These are phyloP conservation scores for Saiga tatarica DNA, from an alignment of 2,113 vertebrate genomes.

Conservation along the genomic window DNA sequence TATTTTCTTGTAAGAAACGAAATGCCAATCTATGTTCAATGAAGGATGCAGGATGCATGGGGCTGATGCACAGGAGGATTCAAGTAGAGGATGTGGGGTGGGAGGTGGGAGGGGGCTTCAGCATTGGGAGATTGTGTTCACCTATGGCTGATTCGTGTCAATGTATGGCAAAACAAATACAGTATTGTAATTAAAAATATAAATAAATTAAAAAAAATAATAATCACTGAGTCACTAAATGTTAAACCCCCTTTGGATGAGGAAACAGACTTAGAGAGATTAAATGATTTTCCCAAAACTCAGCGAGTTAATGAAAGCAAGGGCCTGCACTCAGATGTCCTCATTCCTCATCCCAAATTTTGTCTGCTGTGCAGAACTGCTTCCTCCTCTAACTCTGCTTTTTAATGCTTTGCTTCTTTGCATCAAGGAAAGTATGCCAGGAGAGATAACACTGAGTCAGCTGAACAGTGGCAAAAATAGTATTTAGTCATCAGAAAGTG, in stretches of 20 bases:
- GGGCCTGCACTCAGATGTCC: not conserved
- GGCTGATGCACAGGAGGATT: too few relatives aligned
- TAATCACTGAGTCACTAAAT: not conserved
- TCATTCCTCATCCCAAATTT: not conserved
- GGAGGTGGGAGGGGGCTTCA: too few relatives aligned
- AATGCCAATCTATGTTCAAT: too few relatives aligned
- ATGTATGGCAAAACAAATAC: too few relatives aligned
- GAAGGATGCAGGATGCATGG: too few relatives aligned
- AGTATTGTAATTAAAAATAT: too few relatives aligned
- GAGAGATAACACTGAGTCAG: not conserved
- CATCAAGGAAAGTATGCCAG: slow-evolving; percentile 15
- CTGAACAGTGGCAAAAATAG: not conserved
- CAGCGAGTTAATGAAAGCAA: not conserved
- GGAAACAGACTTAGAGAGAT: not conserved
- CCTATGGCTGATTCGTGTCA: too few relatives aligned
- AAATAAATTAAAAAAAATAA: too few relatives aligned
- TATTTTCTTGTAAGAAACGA: too few relatives aligned
- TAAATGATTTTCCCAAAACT: not conserved
- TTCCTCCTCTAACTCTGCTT: not conserved
- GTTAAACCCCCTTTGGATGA: not conserved
- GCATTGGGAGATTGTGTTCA: too few relatives aligned
- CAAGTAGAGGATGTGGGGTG: too few relatives aligned
- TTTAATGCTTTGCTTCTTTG: slow-evolving; percentile 6
- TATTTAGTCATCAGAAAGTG: slow-evolving; percentile 20
- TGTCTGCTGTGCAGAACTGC: not conserved